A percentile compares a stretch with the other conserved stretches of the same genome.
phyloP scores from a whole-genome alignment of 35 echinoderm and acorn worm species.

The Acanthaster planci region DNA sequence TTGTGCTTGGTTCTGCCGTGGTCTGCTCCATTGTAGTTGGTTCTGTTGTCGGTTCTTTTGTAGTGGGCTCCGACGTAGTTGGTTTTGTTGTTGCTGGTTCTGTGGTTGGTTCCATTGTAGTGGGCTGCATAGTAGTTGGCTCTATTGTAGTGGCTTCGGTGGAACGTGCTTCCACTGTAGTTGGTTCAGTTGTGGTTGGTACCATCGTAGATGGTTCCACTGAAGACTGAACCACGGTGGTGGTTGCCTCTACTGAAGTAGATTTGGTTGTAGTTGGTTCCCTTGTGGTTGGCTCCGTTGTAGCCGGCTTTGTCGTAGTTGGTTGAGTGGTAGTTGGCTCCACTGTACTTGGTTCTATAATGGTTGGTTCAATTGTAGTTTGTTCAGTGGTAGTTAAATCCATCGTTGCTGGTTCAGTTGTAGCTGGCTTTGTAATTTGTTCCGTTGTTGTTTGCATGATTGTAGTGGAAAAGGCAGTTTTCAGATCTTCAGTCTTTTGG shows the following conservation, averaged over 20 bases:
- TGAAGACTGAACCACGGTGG: too few relatives aligned
- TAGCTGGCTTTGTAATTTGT: not conserved
- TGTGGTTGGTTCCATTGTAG: not conserved
- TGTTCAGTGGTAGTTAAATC: not conserved
- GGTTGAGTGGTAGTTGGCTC: not conserved
- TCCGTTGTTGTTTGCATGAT: not conserved
- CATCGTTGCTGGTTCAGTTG: not conserved
- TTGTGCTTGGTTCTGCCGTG: not conserved
- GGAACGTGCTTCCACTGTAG: not conserved
- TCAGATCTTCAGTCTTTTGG: too few relatives aligned
- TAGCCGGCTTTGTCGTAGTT: too few relatives aligned
- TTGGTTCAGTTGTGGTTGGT: not conserved
- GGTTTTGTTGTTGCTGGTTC: too few relatives aligned
- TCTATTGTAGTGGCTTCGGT: not conserved
- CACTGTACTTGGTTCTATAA: not conserved
- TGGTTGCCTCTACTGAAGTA: not conserved
- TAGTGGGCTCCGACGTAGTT: too few relatives aligned
- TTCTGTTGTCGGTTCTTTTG: not conserved
- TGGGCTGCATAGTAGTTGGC: not conserved
- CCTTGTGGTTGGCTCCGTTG: too few relatives aligned
- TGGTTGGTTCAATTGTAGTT: not conserved
- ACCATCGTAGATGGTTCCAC: too few relatives aligned
- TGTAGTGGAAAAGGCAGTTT: too few relatives aligned
- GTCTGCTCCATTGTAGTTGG: conserved; percentile 3
- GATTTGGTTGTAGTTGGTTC: not conserved